These are phyloP conservation scores for Iphiclides podalirius DNA, from an alignment of 2,888 invertebrate genomes.

Conservation along the genomic window DNA sequence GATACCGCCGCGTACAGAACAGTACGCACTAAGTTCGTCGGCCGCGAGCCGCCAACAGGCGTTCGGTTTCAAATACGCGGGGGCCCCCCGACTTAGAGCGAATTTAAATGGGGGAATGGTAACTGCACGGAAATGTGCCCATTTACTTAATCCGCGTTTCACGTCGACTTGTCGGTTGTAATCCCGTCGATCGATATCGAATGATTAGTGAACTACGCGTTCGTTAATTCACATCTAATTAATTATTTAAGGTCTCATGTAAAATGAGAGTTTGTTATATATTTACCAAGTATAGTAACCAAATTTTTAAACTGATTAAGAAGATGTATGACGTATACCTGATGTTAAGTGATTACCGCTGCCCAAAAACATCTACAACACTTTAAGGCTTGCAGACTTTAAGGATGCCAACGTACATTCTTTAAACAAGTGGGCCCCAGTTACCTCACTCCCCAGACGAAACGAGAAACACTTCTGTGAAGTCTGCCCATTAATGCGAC, in stretches of 20 bases:
- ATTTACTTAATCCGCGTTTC: conserved; percentile 54
- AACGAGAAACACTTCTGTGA: too few relatives aligned
- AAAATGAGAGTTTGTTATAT: neutral
- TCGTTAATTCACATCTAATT: neutral
- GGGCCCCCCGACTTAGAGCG: conserved; percentile 42
- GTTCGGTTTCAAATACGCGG: conserved; percentile 64
- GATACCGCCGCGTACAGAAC: conserved; percentile 13
- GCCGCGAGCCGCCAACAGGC: conserved; percentile 41
- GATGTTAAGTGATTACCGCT: too few relatives aligned
- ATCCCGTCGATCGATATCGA: conserved; percentile 37
- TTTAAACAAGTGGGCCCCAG: too few relatives aligned
- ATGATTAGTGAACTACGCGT: conserved; percentile 25
- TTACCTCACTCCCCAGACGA: too few relatives aligned
- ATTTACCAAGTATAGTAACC: neutral
- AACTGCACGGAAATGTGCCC: conserved; percentile 39
- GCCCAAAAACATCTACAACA: neutral
- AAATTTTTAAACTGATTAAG: neutral
- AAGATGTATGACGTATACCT: too few relatives aligned
- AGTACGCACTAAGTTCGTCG: conserved; percentile 35
- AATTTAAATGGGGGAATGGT: conserved; percentile 51
- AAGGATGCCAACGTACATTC: too few relatives aligned
- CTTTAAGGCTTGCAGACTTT: too few relatives aligned
- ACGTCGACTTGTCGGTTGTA: conserved; percentile 27
- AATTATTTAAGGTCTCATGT: neutral
- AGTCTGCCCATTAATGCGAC: too few relatives aligned